Percentiles rank a stretch among this genome's conserved stretches.
phyloP scores from a whole-genome alignment of 23 tunicate species.

The Clavelina lepadiformis region DNA sequence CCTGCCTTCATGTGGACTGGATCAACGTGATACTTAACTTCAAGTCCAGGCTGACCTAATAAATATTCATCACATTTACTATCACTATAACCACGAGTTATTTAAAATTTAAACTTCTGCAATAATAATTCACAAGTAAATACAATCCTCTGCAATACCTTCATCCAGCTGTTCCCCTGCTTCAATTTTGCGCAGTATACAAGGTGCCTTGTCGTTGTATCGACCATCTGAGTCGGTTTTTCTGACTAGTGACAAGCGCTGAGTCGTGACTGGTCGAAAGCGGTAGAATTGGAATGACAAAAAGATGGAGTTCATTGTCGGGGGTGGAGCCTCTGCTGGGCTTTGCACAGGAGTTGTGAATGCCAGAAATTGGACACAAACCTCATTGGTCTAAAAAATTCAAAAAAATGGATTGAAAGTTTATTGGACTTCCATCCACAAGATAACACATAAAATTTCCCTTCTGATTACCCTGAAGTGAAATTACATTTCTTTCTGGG shows the following conservation, averaged over 20 bases:
- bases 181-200: constrained; percentile 60
- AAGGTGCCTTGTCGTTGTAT: constrained; percentile 22
- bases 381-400: constrained; percentile 71
- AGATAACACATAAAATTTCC: too few relatives aligned
- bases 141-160: too few relatives aligned
- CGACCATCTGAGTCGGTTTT: constrained; percentile 13
- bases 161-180: constrained; percentile 64
- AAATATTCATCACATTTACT: too few relatives aligned
- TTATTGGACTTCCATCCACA: too few relatives aligned
- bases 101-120: too few relatives aligned
- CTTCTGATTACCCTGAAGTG: too few relatives aligned
- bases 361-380: constrained; percentile 70
- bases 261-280: constrained; percentile 62
- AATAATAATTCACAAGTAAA: too few relatives aligned
- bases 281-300: constrained; percentile 86
- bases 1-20: constrained; percentile 67
- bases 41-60: constrained; percentile 74
- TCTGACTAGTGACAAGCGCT: constrained; percentile 39
- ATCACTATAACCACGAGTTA: too few relatives aligned
- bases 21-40: constrained; percentile 68
- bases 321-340: constrained; percentile 39
- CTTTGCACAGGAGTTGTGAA: constrained; percentile 44
- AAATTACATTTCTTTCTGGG: too few relatives aligned
- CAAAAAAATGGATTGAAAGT: too few relatives aligned
- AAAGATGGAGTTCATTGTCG: constrained; percentile 34